Conservation (phyloP, 2,888 invertebrate species). For the Euphydryas editha region DNA sequence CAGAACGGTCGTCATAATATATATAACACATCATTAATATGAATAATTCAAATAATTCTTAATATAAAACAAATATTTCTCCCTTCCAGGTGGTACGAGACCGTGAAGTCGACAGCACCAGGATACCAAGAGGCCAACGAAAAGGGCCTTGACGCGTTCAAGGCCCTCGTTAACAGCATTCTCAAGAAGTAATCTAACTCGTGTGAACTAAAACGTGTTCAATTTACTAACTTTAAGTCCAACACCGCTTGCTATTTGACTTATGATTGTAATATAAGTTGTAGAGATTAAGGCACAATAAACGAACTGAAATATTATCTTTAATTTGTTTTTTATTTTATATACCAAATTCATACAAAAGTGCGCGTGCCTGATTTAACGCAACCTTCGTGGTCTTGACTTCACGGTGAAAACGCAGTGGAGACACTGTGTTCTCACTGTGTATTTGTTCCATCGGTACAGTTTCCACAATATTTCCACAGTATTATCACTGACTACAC, state of each 20-base stretch:
- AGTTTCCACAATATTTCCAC: too few species aligned
- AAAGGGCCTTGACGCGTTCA: slow-evolving; percentile 82
- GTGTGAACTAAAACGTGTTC: slow-evolving; percentile 21
- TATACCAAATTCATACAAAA: neutral
- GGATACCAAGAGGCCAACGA: slow-evolving; percentile 83
- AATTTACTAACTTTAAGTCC: slow-evolving; percentile 24
- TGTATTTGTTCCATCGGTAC: too few species aligned
- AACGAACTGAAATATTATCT: slow-evolving; percentile 51
- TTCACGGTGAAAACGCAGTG: too few species aligned
- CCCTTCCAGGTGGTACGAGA: slow-evolving; percentile 73
- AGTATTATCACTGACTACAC: too few species aligned
- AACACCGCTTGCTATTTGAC: slow-evolving; percentile 45
- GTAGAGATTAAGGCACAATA: slow-evolving; percentile 66
- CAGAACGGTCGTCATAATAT: too few species aligned
- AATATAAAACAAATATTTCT: neutral
- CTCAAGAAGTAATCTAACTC: slow-evolving; percentile 63
- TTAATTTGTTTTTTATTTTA: slow-evolving; percentile 26
- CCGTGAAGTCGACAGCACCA: slow-evolving; percentile 69
- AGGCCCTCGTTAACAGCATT: slow-evolving; percentile 72
- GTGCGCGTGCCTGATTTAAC: too few species aligned
- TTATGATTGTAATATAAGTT: slow-evolving; percentile 47
- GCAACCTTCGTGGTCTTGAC: too few species aligned
- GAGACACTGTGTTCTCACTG: too few species aligned
- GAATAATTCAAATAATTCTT: too few species aligned
- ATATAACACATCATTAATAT: too few species aligned